Conservation (phyloP, 2,113 vertebrate species). For the Poeciliopsis prolifica region DNA sequence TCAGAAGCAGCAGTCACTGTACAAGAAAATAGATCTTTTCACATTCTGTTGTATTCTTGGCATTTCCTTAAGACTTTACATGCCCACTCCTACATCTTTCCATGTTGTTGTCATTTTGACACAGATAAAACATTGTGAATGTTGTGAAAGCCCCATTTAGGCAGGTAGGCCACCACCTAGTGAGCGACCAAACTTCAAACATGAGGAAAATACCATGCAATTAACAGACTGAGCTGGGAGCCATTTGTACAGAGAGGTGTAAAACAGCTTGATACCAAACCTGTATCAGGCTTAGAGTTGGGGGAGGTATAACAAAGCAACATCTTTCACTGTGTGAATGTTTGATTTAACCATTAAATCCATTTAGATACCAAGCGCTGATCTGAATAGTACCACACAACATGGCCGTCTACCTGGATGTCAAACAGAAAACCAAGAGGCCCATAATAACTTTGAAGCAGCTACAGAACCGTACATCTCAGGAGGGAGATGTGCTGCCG, state of each 20-base stretch:
- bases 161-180: not conserved
- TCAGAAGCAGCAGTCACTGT: not conserved
- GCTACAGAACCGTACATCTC: no score
- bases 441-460: no score
- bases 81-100: not conserved
- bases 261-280: constrained; percentile 35
- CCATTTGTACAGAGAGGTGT: constrained; percentile 22
- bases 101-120: constrained; percentile 4
- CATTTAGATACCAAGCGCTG: not conserved
- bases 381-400: no score
- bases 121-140: constrained; percentile 13
- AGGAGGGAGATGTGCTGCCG: no score
- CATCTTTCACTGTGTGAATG: not conserved
- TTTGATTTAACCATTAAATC: not conserved
- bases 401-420: no score
- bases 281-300: not conserved
- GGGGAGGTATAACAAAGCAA: constrained; percentile 8
- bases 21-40: constrained; percentile 8
- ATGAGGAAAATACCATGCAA: constrained; percentile 17
- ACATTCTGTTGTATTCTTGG: not conserved
- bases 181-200: constrained; percentile 9
- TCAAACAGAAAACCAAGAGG: no score
- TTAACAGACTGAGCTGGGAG: constrained; percentile 17
- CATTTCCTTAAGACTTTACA: not conserved
- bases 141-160: constrained; percentile 8